phyloP scores from a whole-genome alignment of 2,888 invertebrate species.

The Apamea monoglypha region DNA sequence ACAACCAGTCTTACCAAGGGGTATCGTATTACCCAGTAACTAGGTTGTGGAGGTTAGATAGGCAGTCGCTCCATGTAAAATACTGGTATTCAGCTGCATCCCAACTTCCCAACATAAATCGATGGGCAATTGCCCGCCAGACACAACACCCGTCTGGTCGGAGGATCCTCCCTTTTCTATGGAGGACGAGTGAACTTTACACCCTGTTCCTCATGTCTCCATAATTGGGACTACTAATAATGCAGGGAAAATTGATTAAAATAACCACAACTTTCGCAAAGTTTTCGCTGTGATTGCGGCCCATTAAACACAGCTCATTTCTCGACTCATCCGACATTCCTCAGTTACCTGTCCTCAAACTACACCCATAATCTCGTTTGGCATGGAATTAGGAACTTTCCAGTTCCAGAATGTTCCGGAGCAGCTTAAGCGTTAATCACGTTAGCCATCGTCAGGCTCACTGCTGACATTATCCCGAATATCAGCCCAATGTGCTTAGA shows the following conservation, averaged over 20 bases:
- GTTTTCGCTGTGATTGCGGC: background rate
- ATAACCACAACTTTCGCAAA: background rate
- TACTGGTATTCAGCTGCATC: no score
- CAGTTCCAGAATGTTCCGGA: constrained; percentile 27
- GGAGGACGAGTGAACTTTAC: no score
- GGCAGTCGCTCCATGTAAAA: no score
- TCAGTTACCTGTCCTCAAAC: constrained; percentile 1
- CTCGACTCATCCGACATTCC: constrained; percentile 6
- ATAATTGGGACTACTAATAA: background rate
- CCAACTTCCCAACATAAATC: no score
- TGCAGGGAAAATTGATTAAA: background rate
- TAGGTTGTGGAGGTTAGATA: no score
- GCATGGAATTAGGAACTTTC: constrained; percentile 44
- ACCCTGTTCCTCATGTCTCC: no score
- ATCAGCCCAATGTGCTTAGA: constrained; percentile 22
- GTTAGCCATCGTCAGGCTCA: constrained; percentile 36
- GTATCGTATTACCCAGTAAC: no score
- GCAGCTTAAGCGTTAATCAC: constrained; percentile 40
- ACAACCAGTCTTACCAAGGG: no score
- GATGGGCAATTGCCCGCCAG: no score
- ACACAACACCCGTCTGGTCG: no score
- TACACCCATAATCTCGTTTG: constrained; percentile 24
- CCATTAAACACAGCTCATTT: background rate
- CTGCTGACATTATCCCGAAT: constrained; percentile 36
- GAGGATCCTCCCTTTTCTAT: no score